Evolutionary conservation across 2,888 invertebrate genomes (phyloP), one percentile per base, ranked within the genome.

Genomic region (Sarcophaga subvicina): DNA sequence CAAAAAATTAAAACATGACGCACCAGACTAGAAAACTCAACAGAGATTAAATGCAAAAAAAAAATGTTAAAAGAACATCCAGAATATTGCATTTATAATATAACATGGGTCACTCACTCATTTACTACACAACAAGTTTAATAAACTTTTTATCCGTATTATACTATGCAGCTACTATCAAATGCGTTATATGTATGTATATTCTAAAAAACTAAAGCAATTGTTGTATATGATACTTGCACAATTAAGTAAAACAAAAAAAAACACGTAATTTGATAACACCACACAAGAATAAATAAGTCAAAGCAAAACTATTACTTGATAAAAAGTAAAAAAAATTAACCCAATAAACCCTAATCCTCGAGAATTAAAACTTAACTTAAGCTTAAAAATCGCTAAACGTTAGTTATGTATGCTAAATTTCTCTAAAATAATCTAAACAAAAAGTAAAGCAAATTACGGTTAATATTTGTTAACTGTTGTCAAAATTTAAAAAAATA

Each of bases 231-330:
- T 54, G 49, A 49, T 49, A 49, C 11, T 14, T 49, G 49, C 14
- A 17, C 54, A 14, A 67, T 54, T 37, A 76, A 45, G 60, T 47
- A 37, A 72, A 85, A 67, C 59, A 63, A 71, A 67, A 70, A 27
- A 27, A 37, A 37, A 37, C 37, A 37, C 37, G 87, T 87, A 87
- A 87, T 84, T 84, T 84, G 87, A 87, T 87, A 87, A 87, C 75
- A 6, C 72, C 67, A 76, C 79, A 84, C 63, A 72, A 37, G 25
- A 67, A 62, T 82, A 79, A 67, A 14, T 49, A 49, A 54, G 54
- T 54, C 17, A 17, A 54, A 54, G 54, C 14, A 54, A 54, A 54
- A 17, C 54, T 54, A 14, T 14, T 0, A 49, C 49, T 49, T 14
- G 49, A 49, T 49, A 49, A 49, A 54, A 14, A 54, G 5, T 17